Percentiles rank a stretch among this genome's conserved stretches.
Evolutionary conservation across 2,113 vertebrate species (phyloP).

Genomic region (Atherinomorus stipes): DNA sequence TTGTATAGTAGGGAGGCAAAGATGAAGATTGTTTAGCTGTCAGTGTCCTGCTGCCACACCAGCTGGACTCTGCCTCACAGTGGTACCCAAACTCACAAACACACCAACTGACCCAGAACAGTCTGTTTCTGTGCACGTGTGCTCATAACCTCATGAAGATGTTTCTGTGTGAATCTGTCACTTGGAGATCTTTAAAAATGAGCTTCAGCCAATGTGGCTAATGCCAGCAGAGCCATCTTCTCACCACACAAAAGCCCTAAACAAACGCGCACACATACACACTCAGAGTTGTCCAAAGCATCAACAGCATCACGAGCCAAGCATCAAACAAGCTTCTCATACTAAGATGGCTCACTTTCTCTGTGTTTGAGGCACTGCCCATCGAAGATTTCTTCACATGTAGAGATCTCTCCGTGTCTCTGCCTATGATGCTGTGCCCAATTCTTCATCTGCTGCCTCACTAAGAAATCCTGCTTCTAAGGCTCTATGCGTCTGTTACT

Average conservation of each 20-base stretch:
- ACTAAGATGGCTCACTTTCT: constrained; percentile 65
- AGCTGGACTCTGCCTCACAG: constrained; percentile 72
- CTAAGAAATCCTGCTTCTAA: constrained; percentile 67
- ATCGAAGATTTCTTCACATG: constrained; percentile 74
- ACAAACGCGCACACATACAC: constrained; percentile 41
- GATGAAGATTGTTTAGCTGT: constrained; percentile 71
- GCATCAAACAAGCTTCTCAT: constrained; percentile 68
- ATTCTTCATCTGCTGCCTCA: constrained; percentile 67
- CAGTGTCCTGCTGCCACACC: constrained; percentile 73
- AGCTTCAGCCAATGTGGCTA: constrained; percentile 62
- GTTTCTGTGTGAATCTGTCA: constrained; percentile 38
- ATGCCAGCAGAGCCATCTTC: constrained; percentile 68
- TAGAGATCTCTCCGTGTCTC: constrained; percentile 67
- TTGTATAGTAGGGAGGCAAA: constrained; percentile 41
- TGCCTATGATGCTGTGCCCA: constrained; percentile 64
- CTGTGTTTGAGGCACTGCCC: constrained; percentile 73
- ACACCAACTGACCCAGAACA: constrained; percentile 73
- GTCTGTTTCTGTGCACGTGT: constrained; percentile 51
- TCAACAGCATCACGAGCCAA: constrained; percentile 57
- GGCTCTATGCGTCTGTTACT: constrained; percentile 52
- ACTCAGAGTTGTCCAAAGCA: constrained; percentile 47
- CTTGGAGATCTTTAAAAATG: constrained; percentile 50
- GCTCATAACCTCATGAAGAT: constrained; percentile 47
- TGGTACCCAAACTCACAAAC: constrained; percentile 66
- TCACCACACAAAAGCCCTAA: constrained; percentile 49